Percentiles rank a stretch among this genome's conserved stretches.
These are phyloP conservation scores for Turnix velox DNA, from an alignment of 2,113 vertebrate genomes.

Conservation along the genomic window DNA sequence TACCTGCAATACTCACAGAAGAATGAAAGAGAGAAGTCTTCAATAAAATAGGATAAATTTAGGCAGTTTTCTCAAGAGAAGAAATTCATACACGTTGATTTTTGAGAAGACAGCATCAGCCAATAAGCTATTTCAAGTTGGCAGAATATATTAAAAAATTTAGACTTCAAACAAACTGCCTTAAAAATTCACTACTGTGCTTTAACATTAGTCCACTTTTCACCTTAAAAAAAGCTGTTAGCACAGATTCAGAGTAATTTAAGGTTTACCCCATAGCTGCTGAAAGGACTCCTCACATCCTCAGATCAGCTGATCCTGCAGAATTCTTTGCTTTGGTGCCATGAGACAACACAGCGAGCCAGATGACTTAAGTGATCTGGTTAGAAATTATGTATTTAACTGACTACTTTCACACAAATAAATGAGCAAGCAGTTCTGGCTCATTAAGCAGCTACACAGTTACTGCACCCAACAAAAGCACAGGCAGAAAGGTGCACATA, in stretches of 20 bases:
- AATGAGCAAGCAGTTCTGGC: not conserved
- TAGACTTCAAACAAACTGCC: not conserved
- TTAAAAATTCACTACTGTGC: not conserved
- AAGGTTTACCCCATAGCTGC: not conserved
- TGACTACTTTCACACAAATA: not conserved
- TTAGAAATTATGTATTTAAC: not conserved
- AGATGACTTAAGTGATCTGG: not conserved
- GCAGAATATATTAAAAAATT: not conserved
- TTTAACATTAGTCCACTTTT: not conserved
- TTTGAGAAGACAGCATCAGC: not conserved
- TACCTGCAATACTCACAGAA: not conserved
- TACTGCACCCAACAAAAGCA: not conserved
- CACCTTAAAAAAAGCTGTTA: not conserved
- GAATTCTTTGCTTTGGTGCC: not conserved
- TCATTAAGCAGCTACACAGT: not conserved
- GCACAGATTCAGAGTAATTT: not conserved
- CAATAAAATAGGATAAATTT: not conserved
- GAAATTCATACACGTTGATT: not conserved
- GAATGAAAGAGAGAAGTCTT: not conserved
- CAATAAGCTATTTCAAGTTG: not conserved
- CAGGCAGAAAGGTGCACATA: not conserved
- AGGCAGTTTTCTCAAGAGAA: not conserved
- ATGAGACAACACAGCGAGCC: not conserved
- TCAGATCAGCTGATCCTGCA: not conserved
- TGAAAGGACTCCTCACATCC: not conserved